Conservation (phyloP, 2,888 invertebrate species). For the Cataglyphis rosenhaueri region DNA sequence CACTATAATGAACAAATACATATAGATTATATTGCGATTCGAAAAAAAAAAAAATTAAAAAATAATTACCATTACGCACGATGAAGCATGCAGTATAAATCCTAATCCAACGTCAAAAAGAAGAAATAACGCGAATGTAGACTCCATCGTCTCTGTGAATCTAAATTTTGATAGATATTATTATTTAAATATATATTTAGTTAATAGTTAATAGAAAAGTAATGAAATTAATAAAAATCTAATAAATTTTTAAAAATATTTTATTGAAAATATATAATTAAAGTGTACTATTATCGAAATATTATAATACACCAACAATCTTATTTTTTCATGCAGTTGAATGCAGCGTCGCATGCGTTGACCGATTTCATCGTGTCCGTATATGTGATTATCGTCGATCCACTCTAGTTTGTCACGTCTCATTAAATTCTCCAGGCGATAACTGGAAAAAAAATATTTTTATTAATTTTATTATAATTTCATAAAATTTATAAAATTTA, state of each 20-base stretch:
- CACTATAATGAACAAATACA: background rate
- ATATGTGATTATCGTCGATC: background rate
- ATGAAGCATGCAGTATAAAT: conserved; percentile 5
- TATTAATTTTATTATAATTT: background rate
- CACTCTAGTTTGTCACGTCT: background rate
- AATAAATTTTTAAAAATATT: background rate
- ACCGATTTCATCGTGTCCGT: background rate
- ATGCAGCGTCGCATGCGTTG: conserved; percentile 15
- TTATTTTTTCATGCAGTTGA: conserved; percentile 39
- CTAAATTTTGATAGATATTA: conserved; percentile 8
- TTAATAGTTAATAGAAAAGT: too few relatives aligned
- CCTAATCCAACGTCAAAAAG: conserved; percentile 34
- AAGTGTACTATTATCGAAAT: background rate
- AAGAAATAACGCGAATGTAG: background rate
- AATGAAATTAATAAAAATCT: background rate
- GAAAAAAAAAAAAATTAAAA: background rate
- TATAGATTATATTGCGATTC: background rate
- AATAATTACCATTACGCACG: conserved; percentile 27
- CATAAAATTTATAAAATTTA: background rate
- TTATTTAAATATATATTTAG: background rate
- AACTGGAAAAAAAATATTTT: conserved; percentile 6
- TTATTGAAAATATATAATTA: background rate
- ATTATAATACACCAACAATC: conserved; percentile 25
- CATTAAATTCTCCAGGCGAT: conserved; percentile 17
- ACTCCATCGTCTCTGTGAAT: conserved; percentile 22